These are phyloP conservation scores for Tupaia chinensis DNA, from an alignment of 2,113 vertebrate genomes.

Conservation along the genomic window DNA sequence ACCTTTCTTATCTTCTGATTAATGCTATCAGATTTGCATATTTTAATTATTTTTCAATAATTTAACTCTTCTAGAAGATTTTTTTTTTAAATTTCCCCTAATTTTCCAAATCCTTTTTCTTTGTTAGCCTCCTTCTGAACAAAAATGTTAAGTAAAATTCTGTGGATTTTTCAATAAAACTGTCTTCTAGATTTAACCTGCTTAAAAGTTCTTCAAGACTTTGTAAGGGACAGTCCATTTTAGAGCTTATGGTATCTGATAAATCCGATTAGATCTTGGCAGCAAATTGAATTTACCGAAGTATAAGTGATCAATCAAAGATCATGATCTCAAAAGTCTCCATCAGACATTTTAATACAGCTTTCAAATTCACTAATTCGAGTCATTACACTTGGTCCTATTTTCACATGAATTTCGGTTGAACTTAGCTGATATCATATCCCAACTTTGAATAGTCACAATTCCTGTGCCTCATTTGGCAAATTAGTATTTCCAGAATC, in stretches of 20 bases:
- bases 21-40: not conserved
- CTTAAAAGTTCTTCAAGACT: not conserved
- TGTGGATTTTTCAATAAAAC: not conserved
- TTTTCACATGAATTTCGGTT: not conserved
- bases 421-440: not conserved
- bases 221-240: not conserved
- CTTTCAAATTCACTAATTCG: slow-evolving; percentile 48
- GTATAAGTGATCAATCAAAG: slow-evolving; percentile 1
- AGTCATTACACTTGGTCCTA: slow-evolving; percentile 24
- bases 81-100: not conserved
- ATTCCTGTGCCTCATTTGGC: not conserved
- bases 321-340: slow-evolving; percentile 21
- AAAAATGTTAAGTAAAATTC: not conserved
- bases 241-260: not conserved
- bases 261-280: slow-evolving; percentile 7
- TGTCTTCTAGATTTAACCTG: not conserved
- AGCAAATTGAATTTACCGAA: slow-evolving; percentile 13
- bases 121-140: not conserved
- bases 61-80: not conserved
- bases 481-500: slow-evolving; percentile 29
- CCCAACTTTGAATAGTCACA: not conserved
- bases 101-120: not conserved
- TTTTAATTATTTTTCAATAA: not conserved
- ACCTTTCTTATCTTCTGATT: not conserved
- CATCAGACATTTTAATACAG: slow-evolving; percentile 18